Percentiles rank a stretch among this genome's conserved stretches.
phyloP scores from a whole-genome alignment of 2,797 vertebrate species.

The Urophycis tenuis region DNA sequence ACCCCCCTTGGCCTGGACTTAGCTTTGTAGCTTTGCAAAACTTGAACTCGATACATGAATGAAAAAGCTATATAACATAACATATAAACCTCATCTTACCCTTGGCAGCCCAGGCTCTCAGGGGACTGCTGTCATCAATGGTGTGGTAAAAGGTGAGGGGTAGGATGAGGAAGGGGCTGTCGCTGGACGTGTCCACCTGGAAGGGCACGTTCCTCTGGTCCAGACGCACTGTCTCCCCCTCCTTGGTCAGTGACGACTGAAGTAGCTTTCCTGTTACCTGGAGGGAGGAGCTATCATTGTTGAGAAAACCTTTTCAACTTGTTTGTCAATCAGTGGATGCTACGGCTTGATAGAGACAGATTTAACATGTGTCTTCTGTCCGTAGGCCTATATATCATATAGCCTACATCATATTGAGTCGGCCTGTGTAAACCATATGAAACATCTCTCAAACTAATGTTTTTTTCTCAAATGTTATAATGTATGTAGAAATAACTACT shows the following conservation, averaged over 20 bases:
- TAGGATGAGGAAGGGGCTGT: background rate
- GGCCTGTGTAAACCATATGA: no score
- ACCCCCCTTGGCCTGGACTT: no score
- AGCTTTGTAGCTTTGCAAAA: no score
- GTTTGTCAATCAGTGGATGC: background rate
- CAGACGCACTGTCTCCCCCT: background rate
- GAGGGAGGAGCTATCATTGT: background rate
- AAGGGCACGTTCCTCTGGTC: slow-evolving; percentile 32
- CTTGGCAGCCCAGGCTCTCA: background rate
- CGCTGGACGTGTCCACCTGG: slow-evolving; percentile 54
- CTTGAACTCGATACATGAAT: no score
- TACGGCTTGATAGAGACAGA: no score
- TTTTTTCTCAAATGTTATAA: no score
- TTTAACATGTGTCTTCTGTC: no score
- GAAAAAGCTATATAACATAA: no score
- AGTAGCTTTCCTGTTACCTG: background rate
- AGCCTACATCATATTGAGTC: no score
- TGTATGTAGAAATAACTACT: no score
- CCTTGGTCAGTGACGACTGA: background rate
- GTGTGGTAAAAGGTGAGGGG: background rate
- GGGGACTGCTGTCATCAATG: background rate
- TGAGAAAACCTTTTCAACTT: background rate
- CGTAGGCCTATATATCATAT: no score
- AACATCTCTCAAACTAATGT: no score
- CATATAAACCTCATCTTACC: background rate